These are phyloP conservation scores for Dryas iulia DNA, from an alignment of 1,140 invertebrate genomes.

Conservation along the genomic window DNA sequence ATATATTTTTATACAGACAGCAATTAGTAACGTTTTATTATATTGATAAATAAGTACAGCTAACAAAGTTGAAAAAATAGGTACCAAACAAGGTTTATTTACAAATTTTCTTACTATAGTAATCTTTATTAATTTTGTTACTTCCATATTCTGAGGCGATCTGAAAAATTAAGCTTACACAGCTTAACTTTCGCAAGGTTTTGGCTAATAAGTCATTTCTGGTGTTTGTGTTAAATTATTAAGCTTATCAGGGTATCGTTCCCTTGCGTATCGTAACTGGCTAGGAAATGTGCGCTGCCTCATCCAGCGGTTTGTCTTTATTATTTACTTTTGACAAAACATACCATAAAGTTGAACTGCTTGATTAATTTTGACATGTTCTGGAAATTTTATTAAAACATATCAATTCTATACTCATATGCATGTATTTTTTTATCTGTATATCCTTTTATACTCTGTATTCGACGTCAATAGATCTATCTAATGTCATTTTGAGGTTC, in stretches of 20 bases:
- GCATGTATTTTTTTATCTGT: too few species aligned
- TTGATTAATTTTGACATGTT: constrained; percentile 14
- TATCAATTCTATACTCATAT: too few species aligned
- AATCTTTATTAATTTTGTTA: neutral
- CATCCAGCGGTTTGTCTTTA: constrained; percentile 37
- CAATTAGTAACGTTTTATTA: too few species aligned
- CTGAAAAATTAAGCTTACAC: neutral
- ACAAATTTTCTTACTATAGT: neutral
- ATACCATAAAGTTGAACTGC: constrained; percentile 13
- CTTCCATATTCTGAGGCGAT: neutral
- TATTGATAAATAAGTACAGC: neutral
- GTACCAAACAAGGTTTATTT: neutral
- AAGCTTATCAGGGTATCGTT: constrained; percentile 70
- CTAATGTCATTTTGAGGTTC: neutral
- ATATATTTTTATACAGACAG: too few species aligned
- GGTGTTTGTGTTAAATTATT: constrained; percentile 66
- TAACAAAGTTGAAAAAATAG: neutral
- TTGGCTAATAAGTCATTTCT: constrained; percentile 54
- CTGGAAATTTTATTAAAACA: neutral
- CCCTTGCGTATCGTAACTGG: constrained; percentile 58
- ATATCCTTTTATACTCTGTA: too few species aligned
- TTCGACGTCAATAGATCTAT: too few species aligned
- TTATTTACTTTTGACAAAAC: constrained; percentile 41
- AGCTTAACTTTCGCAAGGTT: constrained; percentile 41
- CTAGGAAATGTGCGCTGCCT: constrained; percentile 48